A percentile compares a stretch with the other conserved stretches of the same genome.
These are phyloP conservation scores for Eurytoma californica DNA, from an alignment of 2,888 invertebrate genomes.

Conservation along the genomic window DNA sequence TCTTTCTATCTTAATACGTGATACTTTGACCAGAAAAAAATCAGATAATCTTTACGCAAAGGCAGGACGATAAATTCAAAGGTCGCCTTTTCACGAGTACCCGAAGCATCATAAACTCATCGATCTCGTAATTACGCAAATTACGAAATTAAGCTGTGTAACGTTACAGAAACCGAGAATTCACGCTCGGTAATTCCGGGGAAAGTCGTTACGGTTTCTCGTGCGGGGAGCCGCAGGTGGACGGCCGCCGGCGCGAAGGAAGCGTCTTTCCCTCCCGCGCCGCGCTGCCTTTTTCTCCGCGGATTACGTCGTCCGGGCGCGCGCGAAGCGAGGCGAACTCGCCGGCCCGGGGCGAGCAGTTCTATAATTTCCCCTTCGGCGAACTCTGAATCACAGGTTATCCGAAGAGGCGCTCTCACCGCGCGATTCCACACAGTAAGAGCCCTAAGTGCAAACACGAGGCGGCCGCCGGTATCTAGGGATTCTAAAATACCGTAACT, in stretches of 20 bases:
- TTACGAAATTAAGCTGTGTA: not conserved
- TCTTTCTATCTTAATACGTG: not conserved
- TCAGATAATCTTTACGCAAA: too few relatives aligned
- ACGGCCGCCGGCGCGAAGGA: not conserved
- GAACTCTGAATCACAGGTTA: constrained; percentile 28
- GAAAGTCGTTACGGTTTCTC: constrained; percentile 33
- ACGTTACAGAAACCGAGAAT: constrained; percentile 20
- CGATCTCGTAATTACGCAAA: not conserved
- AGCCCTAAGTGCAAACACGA: constrained; percentile 1
- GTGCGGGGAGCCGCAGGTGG: not conserved
- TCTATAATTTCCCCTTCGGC: constrained; percentile 46
- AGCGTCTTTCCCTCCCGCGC: not conserved
- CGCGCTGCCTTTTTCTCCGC: not conserved
- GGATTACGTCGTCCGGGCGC: constrained; percentile 9
- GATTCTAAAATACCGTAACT: constrained; percentile 43
- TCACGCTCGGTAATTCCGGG: constrained; percentile 27
- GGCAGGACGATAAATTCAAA: too few relatives aligned
- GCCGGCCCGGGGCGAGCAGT: not conserved
- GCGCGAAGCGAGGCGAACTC: not conserved
- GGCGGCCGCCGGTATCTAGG: constrained; percentile 22
- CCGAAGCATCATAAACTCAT: not conserved
- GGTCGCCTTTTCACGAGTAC: not conserved
- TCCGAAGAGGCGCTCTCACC: not conserved
- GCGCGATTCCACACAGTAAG: constrained; percentile 9
- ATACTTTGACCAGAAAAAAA: constrained; percentile 10